Base-by-base conservation (phyloP, 1,140 invertebrate genomes). In the Euschistus heros region DNA sequence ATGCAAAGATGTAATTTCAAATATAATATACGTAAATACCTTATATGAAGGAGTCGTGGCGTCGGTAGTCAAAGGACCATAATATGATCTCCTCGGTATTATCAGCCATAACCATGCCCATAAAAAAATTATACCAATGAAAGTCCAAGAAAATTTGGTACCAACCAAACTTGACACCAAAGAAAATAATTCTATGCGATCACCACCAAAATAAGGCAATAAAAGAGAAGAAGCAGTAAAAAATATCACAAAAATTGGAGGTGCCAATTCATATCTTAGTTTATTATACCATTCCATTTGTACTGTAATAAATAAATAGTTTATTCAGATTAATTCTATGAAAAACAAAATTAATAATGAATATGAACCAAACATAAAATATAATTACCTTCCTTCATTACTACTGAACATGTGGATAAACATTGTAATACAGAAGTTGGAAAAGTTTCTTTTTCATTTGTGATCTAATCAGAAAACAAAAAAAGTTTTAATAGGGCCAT, bases 11-110 rank as follows among this genome's bases (percentile, higher is more conserved):
- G n/a, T n/a, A n/a, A n/a, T n/a, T n/a, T n/a, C n/a, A n/a, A n/a
- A n/a, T n/a, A 50, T 50, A 5, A 50, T 50, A 18, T 50, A 50
- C 14, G 15, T 46, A 27, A 33, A 27, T 55, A 73, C 73, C 69
- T 75, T 74, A 71, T 83, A 84, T 0, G 72, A 66, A 2, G 81
- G 82, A 2, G 70, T 72, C 65, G 76, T 75, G 42, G 80, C 80
- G 66, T 76, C 78, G 13, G 75, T 72, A 0, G 81, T 80, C 7
- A 76, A 65, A 1, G 81, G 81, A 5, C 81, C 81, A 50, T 75
- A 60, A 30, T 76, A 76, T 17, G 66, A 72, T 62, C 76, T 75
- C 17, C 77, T 76, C 7, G 80, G 80, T 2, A 82, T 63, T 67
- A 71, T 71, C 10, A 75, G 66, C 69, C 72, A 74, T 17, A 76